Evolutionary conservation across 2,797 vertebrate species (phyloP), one percentile per base, ranked within the genome.

Genomic region (Neosalanx taihuensis): DNA sequence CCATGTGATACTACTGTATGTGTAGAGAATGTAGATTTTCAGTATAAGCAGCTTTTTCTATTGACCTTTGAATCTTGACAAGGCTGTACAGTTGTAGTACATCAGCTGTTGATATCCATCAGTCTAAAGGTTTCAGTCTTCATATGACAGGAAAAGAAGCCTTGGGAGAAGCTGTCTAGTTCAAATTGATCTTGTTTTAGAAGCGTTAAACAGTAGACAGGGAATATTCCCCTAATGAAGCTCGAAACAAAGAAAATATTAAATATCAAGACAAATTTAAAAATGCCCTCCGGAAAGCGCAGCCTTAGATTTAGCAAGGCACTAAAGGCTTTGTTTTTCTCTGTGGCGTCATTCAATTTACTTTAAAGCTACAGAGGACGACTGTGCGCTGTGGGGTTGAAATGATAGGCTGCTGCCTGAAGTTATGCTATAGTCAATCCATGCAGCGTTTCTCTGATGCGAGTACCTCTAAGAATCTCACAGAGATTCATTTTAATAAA

Each of bases 11-110:
- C 20, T 30, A 26, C 23, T 65, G 37, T 5, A 53, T 26, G 6
- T 13, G 41, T 13, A 46, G 49, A 56, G 64, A 67, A 81, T 74
- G 81, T 37, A 65, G 68, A 79, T 66, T 71, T 62, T 56, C 72
- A 81, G 83, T 81, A 83, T 84, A 87, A 80, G 75, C 84, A 72
- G 72, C 79, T 81, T 88, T 78, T 83, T 79, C 85, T 87, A 75
- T 81, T 75, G 79, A 80, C 67, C 78, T 84, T 81, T 64, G 76
- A 33, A 26, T 53, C 67, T 20, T 71, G 72, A 82, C 57, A 46
- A 4, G 68, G 77, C 65, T 82, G 76, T 9, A 23, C 81, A 79
- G 41, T 12, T 46, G 12, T 46, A 12, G 72, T 76, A 69, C 72
- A 74, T 65, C 59, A 80, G 71, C 75, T 68, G 77, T 73, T 72